Evolutionary conservation across 1,140 invertebrate species (phyloP), one percentile per base, ranked within the genome.

Genomic region (Ericerus pela): DNA sequence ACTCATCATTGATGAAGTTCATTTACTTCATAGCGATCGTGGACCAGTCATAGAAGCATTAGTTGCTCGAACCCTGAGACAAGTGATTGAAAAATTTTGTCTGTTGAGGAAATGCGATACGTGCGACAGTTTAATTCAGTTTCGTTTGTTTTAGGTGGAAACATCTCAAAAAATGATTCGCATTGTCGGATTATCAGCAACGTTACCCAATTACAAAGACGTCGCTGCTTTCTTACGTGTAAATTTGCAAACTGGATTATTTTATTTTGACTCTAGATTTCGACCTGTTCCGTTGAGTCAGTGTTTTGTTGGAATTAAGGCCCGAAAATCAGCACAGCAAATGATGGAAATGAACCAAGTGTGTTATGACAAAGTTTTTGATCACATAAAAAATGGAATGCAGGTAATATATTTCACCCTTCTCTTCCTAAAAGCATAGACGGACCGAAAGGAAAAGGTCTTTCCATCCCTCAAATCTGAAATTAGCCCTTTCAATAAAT

Each of bases 1-100:
- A 10, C 71, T 99, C 0, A 99, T 99, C 60, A 94, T 99, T 63
- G 96, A 99, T 72, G 96, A 99, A 74, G 93, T 99, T 1, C 96
- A 99, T 71, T 73, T 99, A 10, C 71, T 99, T 26, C 94, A 99
- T 68, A 92, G 95, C 6, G 95, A 98, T 65, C 75, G 96, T 68
- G 96, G 96, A 12, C 91, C 96, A 0, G 96, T 99, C 10, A 88
- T 99, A 26, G 96, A 99, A 72, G 89, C 93, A 2, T 70, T 99
- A 4, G 95, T 99, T 0, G 95, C 96, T 0, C 74, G 96, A 60
- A 99, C 95, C 0, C 70, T 99, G 2, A 75, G 95, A 65, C 87
- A 93, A 71, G 83, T 81, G 58, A 59, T 59, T 63, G 11, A 10
- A 18, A 27, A 29, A 30, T 51, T 6, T 41, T 41, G 20, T n/a